Percentiles rank a stretch among this genome's conserved stretches.
Conservation (phyloP, 2,113 vertebrate species). For the Myrmecobius fasciatus region DNA sequence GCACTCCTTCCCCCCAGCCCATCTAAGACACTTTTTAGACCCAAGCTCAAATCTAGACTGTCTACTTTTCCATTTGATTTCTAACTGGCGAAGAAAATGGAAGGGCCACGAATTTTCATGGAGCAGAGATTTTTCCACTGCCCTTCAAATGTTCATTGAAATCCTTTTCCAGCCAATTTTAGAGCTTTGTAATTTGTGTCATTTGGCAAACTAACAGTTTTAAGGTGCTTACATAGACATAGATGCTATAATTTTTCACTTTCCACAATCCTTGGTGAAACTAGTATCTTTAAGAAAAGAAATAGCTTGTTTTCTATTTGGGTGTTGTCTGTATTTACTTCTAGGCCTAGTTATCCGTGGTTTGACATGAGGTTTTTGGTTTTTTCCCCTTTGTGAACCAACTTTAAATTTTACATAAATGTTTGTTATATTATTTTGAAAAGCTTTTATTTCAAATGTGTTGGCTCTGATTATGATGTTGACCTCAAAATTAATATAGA, state of each 20-base stretch:
- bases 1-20: too few species aligned
- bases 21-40: background rate
- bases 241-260: background rate
- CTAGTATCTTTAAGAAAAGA: background rate
- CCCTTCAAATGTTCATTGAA: background rate
- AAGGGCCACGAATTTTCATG: background rate
- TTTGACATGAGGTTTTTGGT: background rate
- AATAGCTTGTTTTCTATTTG: background rate
- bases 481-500: background rate
- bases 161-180: background rate
- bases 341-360: background rate
- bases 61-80: slow-evolving; percentile 4
- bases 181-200: background rate
- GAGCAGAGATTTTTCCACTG: background rate
- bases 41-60: background rate
- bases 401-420: background rate
- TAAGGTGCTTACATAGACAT: background rate
- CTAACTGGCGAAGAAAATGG: background rate
- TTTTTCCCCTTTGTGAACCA: background rate
- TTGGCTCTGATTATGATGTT: background rate
- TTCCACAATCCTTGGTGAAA: background rate
- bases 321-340: background rate
- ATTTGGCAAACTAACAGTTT: slow-evolving; percentile 6
- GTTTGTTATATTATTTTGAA: background rate
- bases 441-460: background rate